phyloP scores from a whole-genome alignment of 2,888 invertebrate genomes.

The Lasioglossum oenotherae region DNA sequence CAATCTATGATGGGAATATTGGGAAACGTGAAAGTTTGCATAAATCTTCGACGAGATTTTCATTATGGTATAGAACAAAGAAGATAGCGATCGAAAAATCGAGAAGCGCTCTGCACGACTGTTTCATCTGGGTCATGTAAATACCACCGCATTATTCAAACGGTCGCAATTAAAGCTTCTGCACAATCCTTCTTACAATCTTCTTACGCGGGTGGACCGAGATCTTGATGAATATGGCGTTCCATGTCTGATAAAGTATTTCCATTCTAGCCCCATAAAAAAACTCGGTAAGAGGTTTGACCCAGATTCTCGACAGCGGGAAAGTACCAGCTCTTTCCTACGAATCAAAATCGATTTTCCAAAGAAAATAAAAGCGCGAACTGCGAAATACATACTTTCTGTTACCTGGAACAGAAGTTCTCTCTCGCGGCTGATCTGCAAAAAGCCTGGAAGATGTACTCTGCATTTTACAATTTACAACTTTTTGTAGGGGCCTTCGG shows the following conservation, averaged over 20 bases:
- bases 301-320: conserved; percentile 41
- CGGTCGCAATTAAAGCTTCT: conserved; percentile 24
- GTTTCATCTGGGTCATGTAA: not conserved
- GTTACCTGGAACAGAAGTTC: conserved; percentile 29
- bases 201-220: not conserved
- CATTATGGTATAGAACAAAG: no score
- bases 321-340: conserved; percentile 24
- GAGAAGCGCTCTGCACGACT: conserved; percentile 1
- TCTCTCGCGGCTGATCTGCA: not conserved
- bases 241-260: conserved; percentile 30
- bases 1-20: not conserved
- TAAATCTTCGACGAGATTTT: not conserved
- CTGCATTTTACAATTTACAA: not conserved
- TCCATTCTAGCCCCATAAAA: conserved; percentile 40
- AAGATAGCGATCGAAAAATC: not conserved
- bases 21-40: not conserved
- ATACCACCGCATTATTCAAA: conserved; percentile 15
- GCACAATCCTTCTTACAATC: conserved; percentile 13
- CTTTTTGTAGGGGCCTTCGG: no score
- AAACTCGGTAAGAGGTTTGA: conserved; percentile 48
- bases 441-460: not conserved
- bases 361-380: conserved; percentile 35
- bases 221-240: conserved; percentile 14
- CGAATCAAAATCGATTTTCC: conserved; percentile 39
- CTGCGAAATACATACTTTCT: conserved; percentile 35